phyloP scores from a whole-genome alignment of 2,113 vertebrate species.

The Ammodramus savannarum region DNA sequence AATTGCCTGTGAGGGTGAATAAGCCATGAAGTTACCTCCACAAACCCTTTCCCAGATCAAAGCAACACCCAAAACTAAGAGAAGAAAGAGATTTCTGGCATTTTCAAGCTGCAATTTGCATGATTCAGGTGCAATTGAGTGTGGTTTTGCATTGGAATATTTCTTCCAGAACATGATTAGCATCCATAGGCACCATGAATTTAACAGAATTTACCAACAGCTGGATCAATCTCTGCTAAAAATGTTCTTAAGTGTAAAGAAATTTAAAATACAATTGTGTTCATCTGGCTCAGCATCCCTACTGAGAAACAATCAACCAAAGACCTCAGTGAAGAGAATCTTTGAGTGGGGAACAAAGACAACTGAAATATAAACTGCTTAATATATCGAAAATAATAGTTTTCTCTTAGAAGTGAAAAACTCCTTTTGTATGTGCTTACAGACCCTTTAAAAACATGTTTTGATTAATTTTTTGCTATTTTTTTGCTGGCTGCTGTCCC shows the following conservation, averaged over 20 bases:
- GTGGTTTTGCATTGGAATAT: not conserved
- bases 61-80: not conserved
- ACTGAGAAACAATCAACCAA: not conserved
- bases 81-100: not conserved
- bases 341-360: not conserved
- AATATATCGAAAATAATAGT: not conserved
- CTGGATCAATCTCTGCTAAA: not conserved
- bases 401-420: not conserved
- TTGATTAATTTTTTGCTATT: not conserved
- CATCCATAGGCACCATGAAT: not conserved
- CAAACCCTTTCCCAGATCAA: not conserved
- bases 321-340: not conserved
- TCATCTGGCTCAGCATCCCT: not conserved
- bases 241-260: not conserved
- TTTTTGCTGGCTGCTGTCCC: not conserved
- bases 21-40: not conserved
- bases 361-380: not conserved
- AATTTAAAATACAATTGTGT: not conserved
- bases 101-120: not conserved
- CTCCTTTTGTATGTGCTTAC: not conserved
- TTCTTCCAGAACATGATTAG: not conserved
- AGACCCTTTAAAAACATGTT: not conserved
- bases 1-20: not conserved
- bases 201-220: not conserved
- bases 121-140: not conserved